Evolutionary conservation across 2,797 vertebrate species (phyloP), one percentile per base, ranked within the genome.

Genomic region (Tolypeutes matacus): DNA sequence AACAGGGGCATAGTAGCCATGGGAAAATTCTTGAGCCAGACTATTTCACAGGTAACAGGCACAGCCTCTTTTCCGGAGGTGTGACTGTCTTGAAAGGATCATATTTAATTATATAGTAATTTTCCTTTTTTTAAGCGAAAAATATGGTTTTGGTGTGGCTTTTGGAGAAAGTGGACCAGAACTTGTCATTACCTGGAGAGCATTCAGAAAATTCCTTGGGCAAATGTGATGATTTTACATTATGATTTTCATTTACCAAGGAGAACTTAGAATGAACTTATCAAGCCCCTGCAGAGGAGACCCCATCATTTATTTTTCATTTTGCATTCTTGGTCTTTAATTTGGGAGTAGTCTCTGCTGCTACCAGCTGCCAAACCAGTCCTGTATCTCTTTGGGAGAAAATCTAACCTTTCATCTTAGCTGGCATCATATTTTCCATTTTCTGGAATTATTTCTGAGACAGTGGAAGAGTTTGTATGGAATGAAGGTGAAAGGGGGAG

Each of bases 131-230:
- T 51, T 72, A 81, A 65, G 29, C 49, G 56, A 27, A 14, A 75
- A 31, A 7, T 75, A 23, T 42, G 18, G 34, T 75, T 91, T 72
- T 49, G 23, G 56, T 36, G 8, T 51, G 34, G n/a, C 64, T 92
- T 77, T 86, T 27, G 20, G 53, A 18, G 49, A 49, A 69, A 46
- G 27, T 77, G 11, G 39, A 51, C 14, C 12, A 70, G 64, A 93
- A 46, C 53, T 31, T 82, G 18, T 86, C 92, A 81, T 82, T 92
- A 95, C 85, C 27, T 89, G 86, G 73, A 94, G 96, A 77, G 27
- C 2, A 53, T 67, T 86, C 13, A 0, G 65, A 86, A 31, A 75
- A 58, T 81, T 62, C 27, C 42, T 89, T 31, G 0, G 0, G 29
- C 85, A 25, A 91, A 96, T 85, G 72, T 20, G 21, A 9, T 82